phyloP scores from a whole-genome alignment of 2,888 invertebrate genomes.

The Tupiocoris notatus region DNA sequence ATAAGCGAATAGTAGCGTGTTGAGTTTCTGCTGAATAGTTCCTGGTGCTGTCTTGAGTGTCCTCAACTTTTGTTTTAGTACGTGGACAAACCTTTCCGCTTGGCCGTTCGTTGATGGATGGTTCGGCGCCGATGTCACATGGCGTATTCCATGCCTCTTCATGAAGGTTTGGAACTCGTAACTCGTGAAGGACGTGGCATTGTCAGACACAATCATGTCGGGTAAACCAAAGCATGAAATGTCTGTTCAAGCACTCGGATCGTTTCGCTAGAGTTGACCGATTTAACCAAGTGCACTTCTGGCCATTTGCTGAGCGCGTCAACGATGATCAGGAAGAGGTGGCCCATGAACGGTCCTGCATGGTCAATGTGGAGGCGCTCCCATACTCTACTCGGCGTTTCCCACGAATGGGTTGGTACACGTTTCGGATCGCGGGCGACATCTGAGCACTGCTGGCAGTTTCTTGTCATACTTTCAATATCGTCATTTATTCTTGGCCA shows the following conservation, averaged over 20 bases:
- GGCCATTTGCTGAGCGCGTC: constrained; percentile 16
- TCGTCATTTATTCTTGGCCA: constrained; percentile 26
- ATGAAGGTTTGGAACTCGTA: not conserved
- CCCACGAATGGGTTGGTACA: not conserved
- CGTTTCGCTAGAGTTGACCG: not conserved
- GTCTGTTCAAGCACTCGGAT: not conserved
- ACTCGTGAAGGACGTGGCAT: constrained; percentile 15
- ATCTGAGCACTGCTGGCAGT: not conserved
- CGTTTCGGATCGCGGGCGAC: not conserved
- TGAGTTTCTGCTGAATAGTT: not conserved
- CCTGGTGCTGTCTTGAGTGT: not conserved
- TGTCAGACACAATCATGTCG: constrained; percentile 1
- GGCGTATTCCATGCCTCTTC: not conserved
- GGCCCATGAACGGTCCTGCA: constrained; percentile 13
- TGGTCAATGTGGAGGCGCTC: constrained; percentile 20
- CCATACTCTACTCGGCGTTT: not conserved
- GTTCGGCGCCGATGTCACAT: constrained; percentile 14
- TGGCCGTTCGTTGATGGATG: constrained; percentile 29
- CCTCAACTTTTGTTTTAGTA: not conserved
- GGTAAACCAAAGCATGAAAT: constrained; percentile 7
- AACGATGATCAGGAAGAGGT: not conserved
- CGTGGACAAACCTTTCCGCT: not conserved
- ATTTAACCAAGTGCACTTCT: not conserved
- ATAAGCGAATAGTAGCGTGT: not conserved
- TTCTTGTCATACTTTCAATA: constrained; percentile 1